Conservation (phyloP, 2,113 vertebrate genomes). For the Gnathonemus longibarbis region DNA sequence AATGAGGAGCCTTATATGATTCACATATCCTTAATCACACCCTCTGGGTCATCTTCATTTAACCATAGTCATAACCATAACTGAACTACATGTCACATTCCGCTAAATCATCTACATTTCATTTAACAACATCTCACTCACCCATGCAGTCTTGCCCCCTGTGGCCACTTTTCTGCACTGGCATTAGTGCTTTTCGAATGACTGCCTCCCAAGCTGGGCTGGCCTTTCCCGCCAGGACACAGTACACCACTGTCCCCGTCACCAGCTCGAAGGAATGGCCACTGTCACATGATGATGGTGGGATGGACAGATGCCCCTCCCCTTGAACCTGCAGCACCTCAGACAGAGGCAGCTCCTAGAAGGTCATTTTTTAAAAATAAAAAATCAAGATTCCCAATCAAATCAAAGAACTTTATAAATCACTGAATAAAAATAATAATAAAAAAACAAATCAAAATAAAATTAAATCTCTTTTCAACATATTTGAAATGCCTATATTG, state of each 20-base stretch:
- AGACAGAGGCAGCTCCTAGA: conserved; percentile 56
- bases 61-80: background rate
- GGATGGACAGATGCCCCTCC: conserved; percentile 34
- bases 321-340: conserved; percentile 58
- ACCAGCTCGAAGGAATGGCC: conserved; percentile 54
- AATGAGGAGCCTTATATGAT: background rate
- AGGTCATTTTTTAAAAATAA: background rate
- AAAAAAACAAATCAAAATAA: background rate
- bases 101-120: background rate
- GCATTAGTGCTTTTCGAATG: conserved; percentile 59
- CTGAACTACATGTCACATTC: background rate
- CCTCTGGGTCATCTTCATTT: background rate
- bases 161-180: conserved; percentile 40
- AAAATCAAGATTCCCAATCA: background rate
- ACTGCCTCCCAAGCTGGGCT: conserved; percentile 48
- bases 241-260: conserved; percentile 51
- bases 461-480: background rate
- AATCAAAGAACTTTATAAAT: background rate
- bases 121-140: background rate
- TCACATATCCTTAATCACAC: background rate
- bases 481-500: background rate
- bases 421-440: background rate
- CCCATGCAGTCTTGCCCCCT: conserved; percentile 3
- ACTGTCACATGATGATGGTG: conserved; percentile 9
- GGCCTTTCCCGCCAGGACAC: conserved; percentile 39